phyloP scores from a whole-genome alignment of 2,797 vertebrate genomes.

The Sebastiscus tertius region DNA sequence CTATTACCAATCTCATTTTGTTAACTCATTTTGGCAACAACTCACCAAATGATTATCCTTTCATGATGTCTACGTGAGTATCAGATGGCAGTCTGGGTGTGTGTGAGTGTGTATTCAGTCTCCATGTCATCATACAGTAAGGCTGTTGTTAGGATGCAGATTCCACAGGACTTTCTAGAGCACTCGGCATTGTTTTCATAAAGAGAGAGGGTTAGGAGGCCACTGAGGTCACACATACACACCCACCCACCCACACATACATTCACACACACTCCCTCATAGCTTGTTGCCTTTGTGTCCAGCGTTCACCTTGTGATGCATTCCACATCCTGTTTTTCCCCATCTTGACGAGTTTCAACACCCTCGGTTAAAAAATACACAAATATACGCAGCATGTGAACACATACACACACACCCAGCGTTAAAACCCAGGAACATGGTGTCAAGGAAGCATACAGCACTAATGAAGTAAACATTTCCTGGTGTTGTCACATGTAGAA shows the following conservation, averaged over 20 bases:
- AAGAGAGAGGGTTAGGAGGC: conserved; percentile 40
- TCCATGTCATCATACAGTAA: conserved; percentile 20
- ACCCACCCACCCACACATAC: not conserved
- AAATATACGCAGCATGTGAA: conserved; percentile 8
- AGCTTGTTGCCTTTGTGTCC: conserved; percentile 11
- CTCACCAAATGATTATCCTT: not conserved
- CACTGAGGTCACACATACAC: conserved; percentile 42
- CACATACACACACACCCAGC: conserved; percentile 9
- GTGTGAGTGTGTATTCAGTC: conserved; percentile 3
- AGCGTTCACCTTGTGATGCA: conserved; percentile 27
- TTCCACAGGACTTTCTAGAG: conserved; percentile 39
- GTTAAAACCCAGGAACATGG: conserved; percentile 16
- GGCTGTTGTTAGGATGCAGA: conserved; percentile 7
- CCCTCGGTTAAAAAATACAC: conserved; percentile 10
- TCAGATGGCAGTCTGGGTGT: not conserved
- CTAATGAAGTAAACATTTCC: conserved; percentile 53
- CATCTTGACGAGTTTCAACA: conserved; percentile 21
- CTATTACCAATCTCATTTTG: not conserved
- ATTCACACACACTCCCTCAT: not conserved
- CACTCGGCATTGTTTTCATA: conserved; percentile 43
- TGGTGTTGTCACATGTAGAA: conserved; percentile 23
- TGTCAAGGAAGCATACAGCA: conserved; percentile 21
- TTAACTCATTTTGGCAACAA: not conserved
- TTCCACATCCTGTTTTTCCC: conserved; percentile 47
- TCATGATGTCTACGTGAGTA: not conserved